Evolutionary conservation across 2,797 vertebrate genomes (phyloP).

Genomic region (Gobio occitaniae): DNA sequence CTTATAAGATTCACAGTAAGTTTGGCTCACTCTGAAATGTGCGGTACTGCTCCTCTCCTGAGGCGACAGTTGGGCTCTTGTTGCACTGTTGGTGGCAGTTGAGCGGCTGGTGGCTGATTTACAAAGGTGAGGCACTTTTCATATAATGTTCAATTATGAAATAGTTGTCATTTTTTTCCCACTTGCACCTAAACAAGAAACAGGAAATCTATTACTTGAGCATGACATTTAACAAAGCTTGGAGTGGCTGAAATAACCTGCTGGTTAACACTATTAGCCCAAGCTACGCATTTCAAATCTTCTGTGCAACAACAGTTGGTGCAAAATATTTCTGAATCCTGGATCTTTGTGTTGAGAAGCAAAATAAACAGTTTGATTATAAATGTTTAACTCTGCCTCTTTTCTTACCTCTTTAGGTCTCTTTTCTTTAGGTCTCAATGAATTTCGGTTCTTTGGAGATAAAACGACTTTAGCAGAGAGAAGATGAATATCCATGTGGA

Average conservation of each 20-base stretch:
- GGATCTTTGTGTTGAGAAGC: background rate
- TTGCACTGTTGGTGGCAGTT: constrained; percentile 15
- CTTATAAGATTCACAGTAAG: constrained; percentile 72
- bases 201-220: background rate
- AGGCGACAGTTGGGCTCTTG: constrained; percentile 33
- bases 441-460: constrained; percentile 69
- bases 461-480: constrained; percentile 62
- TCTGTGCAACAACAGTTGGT: background rate
- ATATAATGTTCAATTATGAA: background rate
- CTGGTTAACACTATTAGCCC: background rate
- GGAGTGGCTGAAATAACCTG: background rate
- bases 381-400: background rate
- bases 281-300: background rate
- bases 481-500: constrained; percentile 92
- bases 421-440: constrained; percentile 72
- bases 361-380: background rate
- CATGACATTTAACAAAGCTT: background rate
- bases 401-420: background rate
- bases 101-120: constrained; percentile 28
- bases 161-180: background rate
- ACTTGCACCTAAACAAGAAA: background rate
- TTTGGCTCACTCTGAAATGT: constrained; percentile 52
- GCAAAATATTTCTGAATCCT: background rate
- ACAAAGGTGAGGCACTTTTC: constrained; percentile 36
- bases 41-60: constrained; percentile 42